Evolutionary conservation across 2,888 invertebrate species (phyloP).

Genomic region (Harpagoxenus sublaevis): DNA sequence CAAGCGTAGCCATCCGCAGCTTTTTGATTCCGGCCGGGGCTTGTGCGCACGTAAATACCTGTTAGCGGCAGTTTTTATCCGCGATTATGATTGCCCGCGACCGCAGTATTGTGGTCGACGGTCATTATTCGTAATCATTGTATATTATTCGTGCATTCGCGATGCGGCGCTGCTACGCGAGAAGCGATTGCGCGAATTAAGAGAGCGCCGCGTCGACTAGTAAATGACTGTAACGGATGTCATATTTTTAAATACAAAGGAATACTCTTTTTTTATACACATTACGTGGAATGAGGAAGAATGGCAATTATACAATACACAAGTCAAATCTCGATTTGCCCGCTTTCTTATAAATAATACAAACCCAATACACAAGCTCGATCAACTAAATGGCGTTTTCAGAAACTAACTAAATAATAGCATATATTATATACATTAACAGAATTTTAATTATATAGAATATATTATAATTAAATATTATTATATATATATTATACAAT

Average conservation of each 20-base stretch:
- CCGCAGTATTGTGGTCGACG: slow-evolving; percentile 38
- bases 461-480: too few relatives aligned
- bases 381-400: neutral
- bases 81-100: slow-evolving; percentile 56
- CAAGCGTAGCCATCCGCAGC: slow-evolving; percentile 76
- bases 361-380: neutral
- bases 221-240: slow-evolving; percentile 15
- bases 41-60: slow-evolving; percentile 58
- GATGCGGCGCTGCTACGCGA: slow-evolving; percentile 27
- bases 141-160: slow-evolving; percentile 41
- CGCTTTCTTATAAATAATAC: neutral
- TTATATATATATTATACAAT: neutral
- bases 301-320: neutral
- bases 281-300: neutral
- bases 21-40: slow-evolving; percentile 55
- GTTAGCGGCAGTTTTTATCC: slow-evolving; percentile 51
- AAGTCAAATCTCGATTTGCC: neutral
- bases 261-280: neutral
- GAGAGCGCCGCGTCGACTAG: slow-evolving; percentile 23
- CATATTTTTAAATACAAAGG: neutral
- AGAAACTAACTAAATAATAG: neutral
- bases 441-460: neutral
- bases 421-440: neutral
- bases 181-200: slow-evolving; percentile 35
- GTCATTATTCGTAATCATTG: slow-evolving; percentile 49